Conservation (phyloP, 2,113 vertebrate genomes). For the Drymodes brunneopygia region DNA sequence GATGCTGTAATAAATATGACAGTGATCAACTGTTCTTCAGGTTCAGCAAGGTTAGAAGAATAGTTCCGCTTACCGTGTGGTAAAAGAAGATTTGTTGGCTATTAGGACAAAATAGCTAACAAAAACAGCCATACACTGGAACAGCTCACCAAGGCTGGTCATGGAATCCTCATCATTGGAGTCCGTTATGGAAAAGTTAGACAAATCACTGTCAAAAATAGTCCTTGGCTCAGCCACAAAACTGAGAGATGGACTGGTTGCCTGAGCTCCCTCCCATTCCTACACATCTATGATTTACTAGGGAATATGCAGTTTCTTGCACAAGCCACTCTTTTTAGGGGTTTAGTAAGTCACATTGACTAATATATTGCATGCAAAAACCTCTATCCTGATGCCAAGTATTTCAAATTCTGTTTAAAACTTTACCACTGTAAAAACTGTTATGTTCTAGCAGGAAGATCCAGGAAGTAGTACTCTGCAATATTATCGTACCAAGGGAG, state of each 20-base stretch:
- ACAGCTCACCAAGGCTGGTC: not conserved
- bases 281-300: constrained; percentile 49
- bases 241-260: not conserved
- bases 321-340: constrained; percentile 10
- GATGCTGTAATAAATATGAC: constrained; percentile 42
- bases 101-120: constrained; percentile 40
- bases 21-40: constrained; percentile 53
- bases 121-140: constrained; percentile 42
- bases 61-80: not conserved
- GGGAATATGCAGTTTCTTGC: constrained; percentile 26
- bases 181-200: constrained; percentile 38
- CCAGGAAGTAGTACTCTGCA: constrained; percentile 29
- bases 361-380: constrained; percentile 34
- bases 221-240: not conserved
- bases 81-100: constrained; percentile 44
- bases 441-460: constrained; percentile 33
- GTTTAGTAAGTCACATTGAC: constrained; percentile 40
- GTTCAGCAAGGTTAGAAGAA: constrained; percentile 53
- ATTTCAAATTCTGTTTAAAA: constrained; percentile 51
- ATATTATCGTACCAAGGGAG: not conserved
- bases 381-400: constrained; percentile 22
- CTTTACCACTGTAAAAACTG: constrained; percentile 43
- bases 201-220: constrained; percentile 48
- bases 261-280: constrained; percentile 13
- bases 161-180: constrained; percentile 48